Evolutionary conservation across 2,797 vertebrate genomes (phyloP).

Genomic region (Myotis myotis): DNA sequence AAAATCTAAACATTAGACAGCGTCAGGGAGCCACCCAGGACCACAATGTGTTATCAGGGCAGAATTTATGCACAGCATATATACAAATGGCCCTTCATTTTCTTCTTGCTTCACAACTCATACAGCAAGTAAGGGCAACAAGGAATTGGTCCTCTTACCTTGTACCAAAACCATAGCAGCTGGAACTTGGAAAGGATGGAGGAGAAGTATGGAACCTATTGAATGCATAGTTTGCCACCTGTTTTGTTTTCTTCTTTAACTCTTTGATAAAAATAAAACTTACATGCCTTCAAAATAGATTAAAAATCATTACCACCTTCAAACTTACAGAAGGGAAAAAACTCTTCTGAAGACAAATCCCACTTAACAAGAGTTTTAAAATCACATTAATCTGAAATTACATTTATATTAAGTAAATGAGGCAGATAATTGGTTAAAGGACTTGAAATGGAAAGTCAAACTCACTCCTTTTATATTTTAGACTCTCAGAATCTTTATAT

Average conservation of each 20-base stretch:
- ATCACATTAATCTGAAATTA: not conserved
- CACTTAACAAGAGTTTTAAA: slow-evolving; percentile 3
- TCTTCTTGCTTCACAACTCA: not conserved
- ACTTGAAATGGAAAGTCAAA: slow-evolving; percentile 36
- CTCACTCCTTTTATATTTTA: not conserved
- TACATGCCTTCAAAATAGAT: not conserved
- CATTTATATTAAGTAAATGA: slow-evolving; percentile 32
- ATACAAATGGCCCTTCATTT: not conserved
- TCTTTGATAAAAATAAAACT: not conserved
- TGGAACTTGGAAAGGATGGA: not conserved
- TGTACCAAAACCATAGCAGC: not conserved
- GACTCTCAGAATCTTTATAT: not conserved
- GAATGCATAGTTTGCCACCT: not conserved
- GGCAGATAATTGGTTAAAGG: slow-evolving; percentile 5
- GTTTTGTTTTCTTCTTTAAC: not conserved
- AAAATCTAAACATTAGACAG: not conserved
- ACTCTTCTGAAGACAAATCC: not conserved
- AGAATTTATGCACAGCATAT: not conserved
- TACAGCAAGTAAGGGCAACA: not conserved
- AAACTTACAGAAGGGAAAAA: not conserved
- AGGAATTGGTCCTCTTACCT: not conserved
- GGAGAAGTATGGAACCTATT: not conserved
- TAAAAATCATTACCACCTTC: not conserved
- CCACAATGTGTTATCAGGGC: not conserved
- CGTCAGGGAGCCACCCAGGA: not conserved